Evolutionary conservation across 2,113 vertebrate species (phyloP).

Genomic region (Odocoileus virginianus): DNA sequence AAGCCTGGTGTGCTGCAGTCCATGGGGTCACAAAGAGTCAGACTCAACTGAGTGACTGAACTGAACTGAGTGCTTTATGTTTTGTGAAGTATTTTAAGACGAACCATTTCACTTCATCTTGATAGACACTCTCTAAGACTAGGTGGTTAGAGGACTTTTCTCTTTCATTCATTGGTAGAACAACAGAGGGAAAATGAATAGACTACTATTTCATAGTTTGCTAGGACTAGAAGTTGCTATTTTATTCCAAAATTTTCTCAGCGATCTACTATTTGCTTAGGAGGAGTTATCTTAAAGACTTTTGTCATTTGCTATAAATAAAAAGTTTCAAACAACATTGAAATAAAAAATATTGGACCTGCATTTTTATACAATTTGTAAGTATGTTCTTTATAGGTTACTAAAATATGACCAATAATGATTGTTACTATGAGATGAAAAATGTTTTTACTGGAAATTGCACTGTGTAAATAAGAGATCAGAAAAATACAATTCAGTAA

Average conservation of each 20-base stretch:
- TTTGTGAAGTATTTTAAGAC: neutral
- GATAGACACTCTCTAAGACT: neutral
- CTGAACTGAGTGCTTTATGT: neutral
- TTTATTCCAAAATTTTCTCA: neutral
- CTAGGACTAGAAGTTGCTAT: neutral
- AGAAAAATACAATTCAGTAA: neutral
- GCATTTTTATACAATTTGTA: neutral
- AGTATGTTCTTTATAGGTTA: neutral
- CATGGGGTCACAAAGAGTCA: neutral
- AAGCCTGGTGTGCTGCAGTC: neutral
- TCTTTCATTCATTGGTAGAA: neutral
- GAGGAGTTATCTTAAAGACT: neutral
- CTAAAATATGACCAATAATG: neutral
- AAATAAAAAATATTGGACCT: neutral
- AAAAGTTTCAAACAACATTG: neutral
- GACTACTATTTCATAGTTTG: neutral
- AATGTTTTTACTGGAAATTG: neutral
- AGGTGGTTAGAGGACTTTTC: neutral
- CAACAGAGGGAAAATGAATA: neutral
- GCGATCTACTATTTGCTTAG: neutral
- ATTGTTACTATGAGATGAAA: neutral
- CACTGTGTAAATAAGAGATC: neutral
- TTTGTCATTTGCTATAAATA: neutral
- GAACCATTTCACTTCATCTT: neutral
- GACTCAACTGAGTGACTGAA: rapidly evolving